A percentile compares a stretch with the other conserved stretches of the same genome.
Conservation (phyloP, 1,140 invertebrate genomes). For the Varroa destructor region DNA sequence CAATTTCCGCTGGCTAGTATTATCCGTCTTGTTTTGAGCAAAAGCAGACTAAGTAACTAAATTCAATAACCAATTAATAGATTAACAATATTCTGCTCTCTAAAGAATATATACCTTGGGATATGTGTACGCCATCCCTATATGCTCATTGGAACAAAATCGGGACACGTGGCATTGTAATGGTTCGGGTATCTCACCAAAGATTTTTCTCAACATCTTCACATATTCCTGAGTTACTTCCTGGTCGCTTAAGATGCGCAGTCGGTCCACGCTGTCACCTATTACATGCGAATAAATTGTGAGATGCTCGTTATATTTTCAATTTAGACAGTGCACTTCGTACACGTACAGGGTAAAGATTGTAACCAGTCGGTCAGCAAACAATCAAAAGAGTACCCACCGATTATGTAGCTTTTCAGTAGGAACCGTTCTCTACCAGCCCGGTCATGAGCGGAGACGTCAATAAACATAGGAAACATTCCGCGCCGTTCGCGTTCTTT, state of each 20-base stretch:
- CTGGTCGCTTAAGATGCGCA: no score
- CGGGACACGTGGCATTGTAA: background rate
- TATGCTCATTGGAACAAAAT: constrained; percentile 8
- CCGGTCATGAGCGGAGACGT: constrained; percentile 9
- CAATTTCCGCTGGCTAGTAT: no score
- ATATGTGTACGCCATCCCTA: constrained; percentile 22
- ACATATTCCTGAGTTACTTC: constrained; percentile 6
- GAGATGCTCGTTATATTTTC: no score
- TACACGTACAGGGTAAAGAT: no score
- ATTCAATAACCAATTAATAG: no score
- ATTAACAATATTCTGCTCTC: background rate
- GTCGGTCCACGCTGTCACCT: no score
- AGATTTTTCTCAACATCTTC: background rate
- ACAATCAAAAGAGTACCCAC: background rate
- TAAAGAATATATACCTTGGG: background rate
- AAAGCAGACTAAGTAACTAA: no score
- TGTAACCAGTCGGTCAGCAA: no score
- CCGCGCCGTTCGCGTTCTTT: background rate
- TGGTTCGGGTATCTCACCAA: constrained; percentile 23
- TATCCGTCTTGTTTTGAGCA: no score
- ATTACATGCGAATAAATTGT: no score
- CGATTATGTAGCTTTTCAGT: constrained; percentile 17
- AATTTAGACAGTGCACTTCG: no score
- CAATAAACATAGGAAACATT: constrained; percentile 8
- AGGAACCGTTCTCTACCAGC: constrained; percentile 12